Conservation (phyloP, 2,113 vertebrate species). For the Toxotes chatareus region DNA sequence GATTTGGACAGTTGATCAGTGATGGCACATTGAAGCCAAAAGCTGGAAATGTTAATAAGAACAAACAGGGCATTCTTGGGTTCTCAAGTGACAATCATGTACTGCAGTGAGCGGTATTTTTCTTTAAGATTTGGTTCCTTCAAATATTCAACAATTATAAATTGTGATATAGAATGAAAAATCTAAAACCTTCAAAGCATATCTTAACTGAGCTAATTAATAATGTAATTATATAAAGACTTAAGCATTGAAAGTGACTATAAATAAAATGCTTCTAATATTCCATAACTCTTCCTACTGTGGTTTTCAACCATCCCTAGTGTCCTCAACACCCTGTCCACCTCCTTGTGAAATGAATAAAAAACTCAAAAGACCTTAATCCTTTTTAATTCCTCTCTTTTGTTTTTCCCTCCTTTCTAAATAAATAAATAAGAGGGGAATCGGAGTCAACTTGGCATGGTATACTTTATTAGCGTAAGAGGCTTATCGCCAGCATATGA, state of each 20-base stretch:
- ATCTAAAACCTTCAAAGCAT: background rate
- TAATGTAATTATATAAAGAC: background rate
- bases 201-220: constrained; percentile 11
- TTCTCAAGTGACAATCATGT: background rate
- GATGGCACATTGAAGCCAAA: background rate
- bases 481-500: constrained; percentile 78
- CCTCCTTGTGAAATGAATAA: constrained; percentile 36
- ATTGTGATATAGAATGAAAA: background rate
- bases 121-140: background rate
- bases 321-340: constrained; percentile 44
- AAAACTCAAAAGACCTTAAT: constrained; percentile 48
- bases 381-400: constrained; percentile 59
- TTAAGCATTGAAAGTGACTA: background rate
- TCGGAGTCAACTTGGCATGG: constrained; percentile 60
- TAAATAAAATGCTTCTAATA: constrained; percentile 12
- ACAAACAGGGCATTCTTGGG: background rate
- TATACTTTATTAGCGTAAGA: constrained; percentile 77
- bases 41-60: background rate
- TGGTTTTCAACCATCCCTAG: constrained; percentile 21
- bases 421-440: constrained; percentile 59
- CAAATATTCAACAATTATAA: background rate
- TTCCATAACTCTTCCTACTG: background rate
- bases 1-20: background rate
- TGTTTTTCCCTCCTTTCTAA: constrained; percentile 56
- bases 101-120: background rate